Evolutionary conservation across 2,113 vertebrate genomes (phyloP).

Genomic region (Eleginops maclovinus): DNA sequence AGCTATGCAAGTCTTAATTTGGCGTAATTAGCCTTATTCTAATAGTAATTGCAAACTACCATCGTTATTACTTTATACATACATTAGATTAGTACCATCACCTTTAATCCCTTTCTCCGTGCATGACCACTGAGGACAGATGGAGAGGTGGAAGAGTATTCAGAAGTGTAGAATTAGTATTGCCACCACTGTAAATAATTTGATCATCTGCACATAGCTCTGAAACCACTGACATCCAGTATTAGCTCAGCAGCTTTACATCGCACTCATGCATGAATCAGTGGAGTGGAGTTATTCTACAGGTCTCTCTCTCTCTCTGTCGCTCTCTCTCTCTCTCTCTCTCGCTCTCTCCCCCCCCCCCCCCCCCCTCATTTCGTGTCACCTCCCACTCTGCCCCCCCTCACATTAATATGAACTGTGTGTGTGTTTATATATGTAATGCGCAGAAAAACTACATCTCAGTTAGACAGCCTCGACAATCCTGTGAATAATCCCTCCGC

Average conservation of each 20-base stretch:
- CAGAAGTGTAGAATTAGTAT: background rate
- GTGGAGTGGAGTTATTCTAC: too few species aligned
- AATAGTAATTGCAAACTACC: too few species aligned
- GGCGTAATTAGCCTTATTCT: too few species aligned
- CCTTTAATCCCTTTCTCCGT: background rate
- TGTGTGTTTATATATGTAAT: slow-evolving; percentile 21
- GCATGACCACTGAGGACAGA: background rate
- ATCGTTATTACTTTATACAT: too few species aligned
- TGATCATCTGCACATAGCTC: too few species aligned
- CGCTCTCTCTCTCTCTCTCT: background rate
- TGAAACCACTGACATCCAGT: too few species aligned
- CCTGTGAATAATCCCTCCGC: slow-evolving; percentile 37
- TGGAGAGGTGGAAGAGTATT: background rate
- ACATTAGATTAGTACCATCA: too few species aligned
- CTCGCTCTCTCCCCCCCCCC: background rate
- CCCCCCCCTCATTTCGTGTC: slow-evolving; percentile 8
- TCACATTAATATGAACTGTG: slow-evolving; percentile 59
- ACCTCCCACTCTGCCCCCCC: slow-evolving; percentile 64
- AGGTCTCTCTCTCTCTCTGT: too few species aligned
- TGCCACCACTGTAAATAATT: too few species aligned
- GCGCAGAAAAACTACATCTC: slow-evolving; percentile 41
- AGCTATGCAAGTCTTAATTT: too few species aligned
- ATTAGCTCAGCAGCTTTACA: too few species aligned
- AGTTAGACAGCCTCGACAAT: background rate
- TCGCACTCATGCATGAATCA: too few species aligned